Conservation (phyloP, 2,113 vertebrate genomes). For the Aegypius monachus region DNA sequence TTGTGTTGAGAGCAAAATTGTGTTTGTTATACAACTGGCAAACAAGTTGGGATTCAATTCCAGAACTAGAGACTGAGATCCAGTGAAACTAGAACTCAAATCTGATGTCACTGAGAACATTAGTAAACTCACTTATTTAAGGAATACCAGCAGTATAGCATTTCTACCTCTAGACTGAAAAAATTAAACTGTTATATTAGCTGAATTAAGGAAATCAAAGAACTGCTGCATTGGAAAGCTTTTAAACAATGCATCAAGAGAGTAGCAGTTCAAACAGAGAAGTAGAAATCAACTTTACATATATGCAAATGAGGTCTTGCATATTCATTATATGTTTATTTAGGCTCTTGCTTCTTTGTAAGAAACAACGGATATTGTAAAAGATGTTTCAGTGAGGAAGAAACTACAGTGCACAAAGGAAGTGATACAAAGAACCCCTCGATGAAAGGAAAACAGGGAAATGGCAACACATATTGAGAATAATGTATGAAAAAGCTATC, state of each 20-base stretch:
- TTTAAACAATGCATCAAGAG: neutral
- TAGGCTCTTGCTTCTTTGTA: neutral
- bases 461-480: neutral
- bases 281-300: neutral
- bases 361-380: neutral
- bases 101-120: neutral
- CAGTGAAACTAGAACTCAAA: neutral
- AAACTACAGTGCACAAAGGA: neutral
- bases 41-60: neutral
- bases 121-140: neutral
- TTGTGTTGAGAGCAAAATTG: neutral
- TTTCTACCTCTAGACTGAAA: neutral
- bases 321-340: neutral
- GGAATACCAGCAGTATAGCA: neutral
- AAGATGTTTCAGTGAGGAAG: neutral
- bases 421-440: neutral
- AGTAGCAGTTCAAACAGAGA: neutral
- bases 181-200: neutral
- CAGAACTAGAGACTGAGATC: neutral
- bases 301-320: neutral
- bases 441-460: neutral
- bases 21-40: neutral
- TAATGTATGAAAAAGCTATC: neutral
- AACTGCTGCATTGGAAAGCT: neutral
- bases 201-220: neutral